Evolutionary conservation across 2,888 invertebrate genomes (phyloP), one percentile per base, ranked within the genome.

Genomic region (Automeris io): DNA sequence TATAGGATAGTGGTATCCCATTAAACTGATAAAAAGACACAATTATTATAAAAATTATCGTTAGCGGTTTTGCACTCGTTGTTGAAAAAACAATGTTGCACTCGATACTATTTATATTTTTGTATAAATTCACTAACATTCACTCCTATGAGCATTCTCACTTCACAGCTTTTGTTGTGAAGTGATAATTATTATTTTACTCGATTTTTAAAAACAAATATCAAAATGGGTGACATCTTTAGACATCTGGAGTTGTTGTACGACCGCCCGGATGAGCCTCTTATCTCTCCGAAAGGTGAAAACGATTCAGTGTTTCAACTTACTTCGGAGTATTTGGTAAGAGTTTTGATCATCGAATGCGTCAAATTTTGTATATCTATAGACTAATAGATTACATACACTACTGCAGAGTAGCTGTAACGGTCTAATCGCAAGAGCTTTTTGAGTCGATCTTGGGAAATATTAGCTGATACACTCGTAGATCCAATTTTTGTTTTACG

Each of bases 271-370:
- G 74, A 79, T 21, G 91, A 91, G 60, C 86, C 91, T 0, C 63
- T 91, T 39, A 89, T 91, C 45, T 85, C 89, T 12, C 89, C 90
- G 0, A 91, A 91, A 57, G 90, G 90, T 8, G 89, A 90, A 0
- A 54, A 85, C 0, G 88, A 88, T 42, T 75, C 88, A 11, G 72
- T 89, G 8, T 92, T 92, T 47, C 87, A 91, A 46, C 85, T 92
- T 3, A 89, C 90, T 0, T 67, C 87, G 35, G 74, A 88, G 43
- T 89, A 89, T 51, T 61, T 92, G 88, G 92, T 92, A 75, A 89
- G 89, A 80, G 38, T 35, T 29, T 42, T n/a, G n/a, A n/a, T n/a
- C n/a, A n/a, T n/a, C n/a, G n/a, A n/a, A n/a, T n/a, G n/a, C n/a
- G n/a, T n/a, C n/a, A n/a, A n/a, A n/a, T n/a, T n/a, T n/a, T n/a